Base-by-base conservation (phyloP, 2,888 invertebrate species). In the Dyspetes luteomarginatus region DNA sequence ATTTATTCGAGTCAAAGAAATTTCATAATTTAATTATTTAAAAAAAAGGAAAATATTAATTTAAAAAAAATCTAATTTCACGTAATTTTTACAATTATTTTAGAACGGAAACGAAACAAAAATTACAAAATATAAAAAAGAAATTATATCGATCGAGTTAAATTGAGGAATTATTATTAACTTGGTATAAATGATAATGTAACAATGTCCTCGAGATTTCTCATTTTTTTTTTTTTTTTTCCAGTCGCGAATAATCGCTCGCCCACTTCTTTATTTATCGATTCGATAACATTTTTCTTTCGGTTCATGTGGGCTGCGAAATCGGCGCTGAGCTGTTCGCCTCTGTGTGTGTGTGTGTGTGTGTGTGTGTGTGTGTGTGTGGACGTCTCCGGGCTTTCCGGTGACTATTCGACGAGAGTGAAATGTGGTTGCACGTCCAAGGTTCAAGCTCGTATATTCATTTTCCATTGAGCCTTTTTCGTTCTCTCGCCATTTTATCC, bases 211-310 rank as follows among this genome's bases (percentile, higher is more conserved):
- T 60, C 36, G n/a, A 19, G 41, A 22, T n/a, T 60, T 60, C 41
- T 41, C 22, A 41, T 60, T 60, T 60, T 60, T 43, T 5, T 41
- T 22, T 19, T 22, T 30, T 36, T 36, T 36, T 36, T 36, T 5
- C 48, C 15, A 36, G 56, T 48, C 17, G 15, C 15, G 26, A 75
- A 55, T 73, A 52, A 73, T 73, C 60, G 58, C 58, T 45, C 43
- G 69, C 48, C 48, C 58, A 69, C 69, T 60, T 24, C 52, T 67
- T 78, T 67, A 78, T 72, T 78, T 72, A 67, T 78, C 60, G 73
- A 78, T 67, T 43, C 67, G 55, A 72, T 73, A 73, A 73, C 65
- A 67, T 72, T 72, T 72, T 52, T 60, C 45, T 73, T 72, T 5
- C 67, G 43, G 36, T 15, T 30, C 12, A 52, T 26, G 67, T 30